A percentile compares a stretch with the other conserved stretches of the same genome.
phyloP scores from a whole-genome alignment of 2,888 invertebrate genomes.

The Poecilus cupreus region DNA sequence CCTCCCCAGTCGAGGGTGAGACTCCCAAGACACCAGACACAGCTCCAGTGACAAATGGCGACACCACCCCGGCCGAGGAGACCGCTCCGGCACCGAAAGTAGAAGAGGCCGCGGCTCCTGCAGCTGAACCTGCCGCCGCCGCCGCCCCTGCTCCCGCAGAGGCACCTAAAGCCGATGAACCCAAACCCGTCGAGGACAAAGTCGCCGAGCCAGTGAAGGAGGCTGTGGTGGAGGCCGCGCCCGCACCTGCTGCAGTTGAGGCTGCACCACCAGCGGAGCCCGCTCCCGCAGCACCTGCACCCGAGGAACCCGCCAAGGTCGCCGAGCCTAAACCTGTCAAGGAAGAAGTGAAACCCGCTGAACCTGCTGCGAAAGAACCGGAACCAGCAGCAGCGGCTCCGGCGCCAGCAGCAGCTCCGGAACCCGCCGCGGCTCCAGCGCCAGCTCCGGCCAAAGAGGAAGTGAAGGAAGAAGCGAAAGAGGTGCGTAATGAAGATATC shows the following conservation, averaged over 20 bases:
- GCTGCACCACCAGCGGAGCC: background rate
- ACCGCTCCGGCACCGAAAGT: constrained; percentile 22
- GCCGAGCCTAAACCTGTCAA: constrained; percentile 47
- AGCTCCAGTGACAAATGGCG: constrained; percentile 64
- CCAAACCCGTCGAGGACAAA: constrained; percentile 58
- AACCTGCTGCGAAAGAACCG: constrained; percentile 52
- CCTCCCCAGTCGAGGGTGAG: constrained; percentile 67
- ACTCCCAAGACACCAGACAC: constrained; percentile 61
- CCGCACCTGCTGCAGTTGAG: constrained; percentile 34
- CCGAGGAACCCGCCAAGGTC: constrained; percentile 41
- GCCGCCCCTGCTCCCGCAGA: constrained; percentile 28
- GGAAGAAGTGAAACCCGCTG: constrained; percentile 36
- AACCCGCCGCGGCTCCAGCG: constrained; percentile 61
- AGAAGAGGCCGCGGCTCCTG: constrained; percentile 44
- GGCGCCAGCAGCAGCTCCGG: constrained; percentile 33
- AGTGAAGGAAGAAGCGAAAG: constrained; percentile 67
- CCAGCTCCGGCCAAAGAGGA: constrained; percentile 25
- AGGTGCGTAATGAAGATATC: constrained; percentile 79
- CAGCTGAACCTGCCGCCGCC: constrained; percentile 28
- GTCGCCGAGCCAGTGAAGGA: constrained; percentile 54
- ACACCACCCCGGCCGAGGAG: constrained; percentile 61
- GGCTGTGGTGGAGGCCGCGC: constrained; percentile 44
- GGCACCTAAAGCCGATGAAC: constrained; percentile 39
- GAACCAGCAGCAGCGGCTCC: constrained; percentile 61
- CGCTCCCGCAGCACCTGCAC: background rate